Percentiles rank a stretch among this genome's conserved stretches.
These are phyloP conservation scores for Aricia artaxerxes DNA, from an alignment of 2,888 invertebrate genomes.

Conservation along the genomic window DNA sequence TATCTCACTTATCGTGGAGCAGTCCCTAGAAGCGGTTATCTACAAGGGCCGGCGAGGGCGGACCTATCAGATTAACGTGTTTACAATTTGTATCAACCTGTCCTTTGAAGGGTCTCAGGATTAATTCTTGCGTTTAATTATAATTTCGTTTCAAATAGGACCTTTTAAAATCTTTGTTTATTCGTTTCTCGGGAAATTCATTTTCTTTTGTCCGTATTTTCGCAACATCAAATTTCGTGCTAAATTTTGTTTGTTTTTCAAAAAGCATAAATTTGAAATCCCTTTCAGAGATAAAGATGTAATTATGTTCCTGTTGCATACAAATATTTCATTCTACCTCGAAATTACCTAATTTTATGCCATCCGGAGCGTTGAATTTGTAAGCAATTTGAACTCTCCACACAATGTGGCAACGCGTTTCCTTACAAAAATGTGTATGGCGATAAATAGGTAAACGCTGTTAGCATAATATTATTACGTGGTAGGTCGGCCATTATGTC, in stretches of 20 bases:
- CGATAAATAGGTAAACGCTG: slow-evolving; percentile 19
- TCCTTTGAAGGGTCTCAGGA: slow-evolving; percentile 40
- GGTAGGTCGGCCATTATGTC: slow-evolving; percentile 36
- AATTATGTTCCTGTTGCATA: not conserved
- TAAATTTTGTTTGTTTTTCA: not conserved
- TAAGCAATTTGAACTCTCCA: not conserved
- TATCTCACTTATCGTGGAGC: slow-evolving; percentile 17
- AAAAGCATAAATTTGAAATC: not conserved
- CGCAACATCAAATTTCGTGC: not conserved
- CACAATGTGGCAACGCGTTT: not conserved
- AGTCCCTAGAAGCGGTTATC: slow-evolving; percentile 18
- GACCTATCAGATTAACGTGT: slow-evolving; percentile 51
- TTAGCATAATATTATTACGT: not conserved
- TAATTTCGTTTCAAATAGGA: slow-evolving; percentile 38
- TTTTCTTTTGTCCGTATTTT: not conserved
- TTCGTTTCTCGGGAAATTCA: slow-evolving; percentile 32
- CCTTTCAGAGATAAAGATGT: not conserved
- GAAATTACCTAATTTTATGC: not conserved
- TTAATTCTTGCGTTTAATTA: slow-evolving; percentile 39
- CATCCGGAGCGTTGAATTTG: slow-evolving; percentile 3
- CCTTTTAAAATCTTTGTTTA: slow-evolving; percentile 30
- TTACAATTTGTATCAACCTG: slow-evolving; percentile 51
- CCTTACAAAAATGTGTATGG: slow-evolving; percentile 11
- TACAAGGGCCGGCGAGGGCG: slow-evolving; percentile 36
- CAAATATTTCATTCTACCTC: not conserved